These are phyloP conservation scores for Phyto melanocephala DNA, from an alignment of 2,888 invertebrate species.

Conservation along the genomic window DNA sequence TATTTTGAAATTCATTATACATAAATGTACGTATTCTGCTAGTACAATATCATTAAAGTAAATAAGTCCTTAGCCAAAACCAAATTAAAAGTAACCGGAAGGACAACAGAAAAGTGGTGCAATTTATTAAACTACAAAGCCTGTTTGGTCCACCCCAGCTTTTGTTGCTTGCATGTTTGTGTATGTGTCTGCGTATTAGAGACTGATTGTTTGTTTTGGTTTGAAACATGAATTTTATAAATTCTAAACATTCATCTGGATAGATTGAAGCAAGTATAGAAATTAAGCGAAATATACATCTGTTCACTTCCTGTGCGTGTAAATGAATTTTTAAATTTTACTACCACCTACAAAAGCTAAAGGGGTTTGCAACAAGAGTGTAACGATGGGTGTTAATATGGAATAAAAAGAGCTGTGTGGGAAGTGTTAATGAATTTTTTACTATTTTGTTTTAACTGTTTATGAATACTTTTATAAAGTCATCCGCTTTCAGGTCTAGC, in stretches of 20 bases:
- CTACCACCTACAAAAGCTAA: slow-evolving; percentile 37
- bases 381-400: too few relatives aligned
- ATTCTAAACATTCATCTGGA: slow-evolving; percentile 27
- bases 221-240: slow-evolving; percentile 38
- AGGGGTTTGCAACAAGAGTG: not conserved
- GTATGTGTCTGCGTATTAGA: not conserved
- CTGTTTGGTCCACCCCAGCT: slow-evolving; percentile 59
- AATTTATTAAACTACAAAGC: not conserved
- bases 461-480: too few relatives aligned
- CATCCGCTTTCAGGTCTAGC: too few relatives aligned
- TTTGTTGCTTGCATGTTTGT: not conserved
- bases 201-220: slow-evolving; percentile 50
- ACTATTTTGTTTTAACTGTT: too few relatives aligned
- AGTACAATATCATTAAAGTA: slow-evolving; percentile 6
- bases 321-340: slow-evolving; percentile 62
- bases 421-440: too few relatives aligned
- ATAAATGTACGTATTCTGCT: not conserved
- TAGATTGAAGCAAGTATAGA: not conserved
- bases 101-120: slow-evolving; percentile 37
- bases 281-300: slow-evolving; percentile 68
- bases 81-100: not conserved
- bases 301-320: slow-evolving; percentile 71
- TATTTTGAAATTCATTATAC: not conserved
- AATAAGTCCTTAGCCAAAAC: not conserved
- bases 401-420: too few relatives aligned